Evolutionary conservation across 2,113 vertebrate genomes (phyloP), one percentile per base, ranked within the genome.

Genomic region (Protobothrops mucrosquamatus): DNA sequence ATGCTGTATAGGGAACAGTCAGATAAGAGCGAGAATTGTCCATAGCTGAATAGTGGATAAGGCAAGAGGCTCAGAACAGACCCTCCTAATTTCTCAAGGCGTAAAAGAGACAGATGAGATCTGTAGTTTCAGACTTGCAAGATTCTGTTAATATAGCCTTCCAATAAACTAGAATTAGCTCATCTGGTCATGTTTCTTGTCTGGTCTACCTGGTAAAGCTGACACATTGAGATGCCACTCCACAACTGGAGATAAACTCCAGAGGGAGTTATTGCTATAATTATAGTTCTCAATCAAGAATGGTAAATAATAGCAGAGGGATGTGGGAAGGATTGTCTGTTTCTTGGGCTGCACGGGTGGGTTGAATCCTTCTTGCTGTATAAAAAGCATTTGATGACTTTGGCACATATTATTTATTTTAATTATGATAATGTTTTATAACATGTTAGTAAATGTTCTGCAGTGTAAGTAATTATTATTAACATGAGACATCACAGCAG

Each of bases 401-500:
- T 51, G 56, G 88, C 23, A 93, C 93, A 92, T 81, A 0, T 81
- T 91, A 87, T 95, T 95, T 93, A 86, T 95, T 95, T 92, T 94
- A 96, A 94, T 94, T 94, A 94, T 57, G 0, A 0, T 89, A 88
- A 87, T 90, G 81, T 34, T 55, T 96, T 92, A 64, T 87, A 90
- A 48, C 46, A 90, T 86, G 88, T 86, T 90, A 89, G 61, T 87
- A 94, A 94, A 64, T 94, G 93, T 95, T 95, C 89, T 93, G 2
- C 74, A 92, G 85, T 93, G 69, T 91, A 96, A 92, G 12, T 90
- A 94, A 93, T 61, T 26, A 94, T 91, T 69, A 24, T 86, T 92
- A 56, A 87, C 95, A 89, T 8, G 94, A 94, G n/a, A 23, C 93
- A 90, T 6, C 51, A 24, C 91, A 86, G 92, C 54, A 89, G 87